A percentile compares a stretch with the other conserved stretches of the same genome.
Evolutionary conservation across 2,113 vertebrate genomes (phyloP).

Genomic region (Castor canadensis): DNA sequence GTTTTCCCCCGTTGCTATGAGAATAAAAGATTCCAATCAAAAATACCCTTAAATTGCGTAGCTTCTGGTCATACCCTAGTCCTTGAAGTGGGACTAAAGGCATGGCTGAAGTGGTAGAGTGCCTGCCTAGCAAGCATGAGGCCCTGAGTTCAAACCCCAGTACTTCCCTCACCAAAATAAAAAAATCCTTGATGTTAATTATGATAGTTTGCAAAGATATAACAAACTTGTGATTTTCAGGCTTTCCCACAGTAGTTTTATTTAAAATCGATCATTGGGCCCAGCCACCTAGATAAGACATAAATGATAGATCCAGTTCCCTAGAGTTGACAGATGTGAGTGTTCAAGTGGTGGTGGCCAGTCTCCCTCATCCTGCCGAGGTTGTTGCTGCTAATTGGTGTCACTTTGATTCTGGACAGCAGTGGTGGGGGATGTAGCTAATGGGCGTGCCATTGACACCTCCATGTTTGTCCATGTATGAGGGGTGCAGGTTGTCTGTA

Average conservation of each 20-base stretch:
- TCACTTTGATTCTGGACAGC: conserved; percentile 81
- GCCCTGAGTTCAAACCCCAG: too few species aligned
- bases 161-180: too few species aligned
- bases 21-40: not conserved
- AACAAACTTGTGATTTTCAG: conserved; percentile 42
- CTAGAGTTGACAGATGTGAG: conserved; percentile 63
- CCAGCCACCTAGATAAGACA: not conserved
- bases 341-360: conserved; percentile 63
- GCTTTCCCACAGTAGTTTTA: conserved; percentile 48
- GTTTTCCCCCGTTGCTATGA: not conserved
- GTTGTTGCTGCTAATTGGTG: conserved; percentile 80
- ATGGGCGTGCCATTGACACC: conserved; percentile 82
- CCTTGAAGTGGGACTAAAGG: too few species aligned
- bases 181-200: not conserved
- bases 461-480: conserved; percentile 84
- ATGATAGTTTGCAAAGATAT: not conserved
- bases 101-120: too few species aligned
- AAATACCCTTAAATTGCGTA: conserved; percentile 3
- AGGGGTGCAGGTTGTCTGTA: conserved; percentile 84
- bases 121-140: too few species aligned
- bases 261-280: conserved; percentile 73
- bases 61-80: not conserved
- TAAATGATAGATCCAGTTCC: conserved; percentile 30
- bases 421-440: conserved; percentile 80
- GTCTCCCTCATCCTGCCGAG: conserved; percentile 40